phyloP scores from a whole-genome alignment of 2,113 vertebrate genomes.

The Aptenodytes patagonicus region DNA sequence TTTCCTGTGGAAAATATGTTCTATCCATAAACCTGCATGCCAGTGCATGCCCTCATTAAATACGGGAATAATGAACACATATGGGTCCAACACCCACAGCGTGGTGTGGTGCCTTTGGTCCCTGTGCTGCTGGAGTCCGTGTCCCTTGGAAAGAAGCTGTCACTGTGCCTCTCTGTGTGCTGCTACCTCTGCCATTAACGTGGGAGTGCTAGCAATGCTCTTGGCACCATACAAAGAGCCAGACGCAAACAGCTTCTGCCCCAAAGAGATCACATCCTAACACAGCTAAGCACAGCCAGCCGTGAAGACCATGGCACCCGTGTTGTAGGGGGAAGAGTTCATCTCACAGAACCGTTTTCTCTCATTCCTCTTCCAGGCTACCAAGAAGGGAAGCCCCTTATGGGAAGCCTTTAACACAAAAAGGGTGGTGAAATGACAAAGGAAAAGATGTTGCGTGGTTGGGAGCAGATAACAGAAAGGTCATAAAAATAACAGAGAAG shows the following conservation, averaged over 20 bases:
- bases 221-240: background rate
- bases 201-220: background rate
- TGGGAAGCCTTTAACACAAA: background rate
- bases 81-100: background rate
- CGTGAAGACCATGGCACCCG: rapidly evolving
- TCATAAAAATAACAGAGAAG: background rate
- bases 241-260: background rate
- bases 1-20: background rate
- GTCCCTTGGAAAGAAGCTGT: background rate
- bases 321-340: background rate
- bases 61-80: background rate
- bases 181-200: background rate
- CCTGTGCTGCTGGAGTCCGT: background rate
- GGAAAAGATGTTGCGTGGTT: background rate
- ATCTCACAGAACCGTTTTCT: background rate
- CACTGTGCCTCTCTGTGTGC: background rate
- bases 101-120: background rate
- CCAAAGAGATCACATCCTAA: background rate
- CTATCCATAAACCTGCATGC: background rate
- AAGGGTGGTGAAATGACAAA: background rate
- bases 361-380: background rate
- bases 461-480: background rate
- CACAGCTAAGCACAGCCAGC: background rate
- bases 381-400: background rate
- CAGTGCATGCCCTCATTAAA: background rate